A percentile compares a stretch with the other conserved stretches of the same genome.
These are phyloP conservation scores for Meriones psammophilus DNA, from an alignment of 2,797 vertebrate species.

Conservation along the genomic window DNA sequence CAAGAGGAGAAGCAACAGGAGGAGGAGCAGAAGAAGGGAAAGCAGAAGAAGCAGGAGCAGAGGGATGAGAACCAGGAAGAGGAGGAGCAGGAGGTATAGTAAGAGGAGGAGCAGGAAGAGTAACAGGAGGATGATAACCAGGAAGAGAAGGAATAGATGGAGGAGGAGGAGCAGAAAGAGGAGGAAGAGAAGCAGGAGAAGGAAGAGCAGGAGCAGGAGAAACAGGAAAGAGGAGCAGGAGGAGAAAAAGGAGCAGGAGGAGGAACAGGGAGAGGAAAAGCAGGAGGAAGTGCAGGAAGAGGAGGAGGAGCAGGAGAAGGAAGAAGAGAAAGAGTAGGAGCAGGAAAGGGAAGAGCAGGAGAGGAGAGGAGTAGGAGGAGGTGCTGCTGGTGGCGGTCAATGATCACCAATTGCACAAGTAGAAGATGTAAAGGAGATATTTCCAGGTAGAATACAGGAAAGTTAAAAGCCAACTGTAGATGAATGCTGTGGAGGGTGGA, in stretches of 20 bases:
- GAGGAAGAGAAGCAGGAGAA: no score
- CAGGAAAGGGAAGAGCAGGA: not conserved
- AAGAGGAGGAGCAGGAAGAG: not conserved
- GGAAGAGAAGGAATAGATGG: not conserved
- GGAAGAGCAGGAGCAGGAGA: no score
- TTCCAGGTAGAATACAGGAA: not conserved
- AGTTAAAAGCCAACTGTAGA: constrained; percentile 27
- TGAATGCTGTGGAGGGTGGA: not conserved
- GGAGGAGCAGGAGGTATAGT: not conserved
- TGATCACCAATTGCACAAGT: not conserved
- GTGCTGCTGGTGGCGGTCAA: not conserved
- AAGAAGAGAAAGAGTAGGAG: not conserved
- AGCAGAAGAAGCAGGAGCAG: no score
- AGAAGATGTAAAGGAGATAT: not conserved
- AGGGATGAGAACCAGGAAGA: no score
- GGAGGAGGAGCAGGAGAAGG: accelerated
- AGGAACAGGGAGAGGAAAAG: accelerated
- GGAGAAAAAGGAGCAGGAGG: not conserved
- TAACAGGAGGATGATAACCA: not conserved
- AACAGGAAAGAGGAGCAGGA: not conserved
- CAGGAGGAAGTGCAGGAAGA: not conserved
- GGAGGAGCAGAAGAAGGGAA: no score
- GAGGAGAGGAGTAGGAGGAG: not conserved
- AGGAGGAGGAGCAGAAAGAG: not conserved
- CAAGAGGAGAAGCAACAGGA: not conserved